Evolutionary conservation across 2,113 vertebrate genomes (phyloP), one percentile per base, ranked within the genome.

Genomic region (Podiceps cristatus): DNA sequence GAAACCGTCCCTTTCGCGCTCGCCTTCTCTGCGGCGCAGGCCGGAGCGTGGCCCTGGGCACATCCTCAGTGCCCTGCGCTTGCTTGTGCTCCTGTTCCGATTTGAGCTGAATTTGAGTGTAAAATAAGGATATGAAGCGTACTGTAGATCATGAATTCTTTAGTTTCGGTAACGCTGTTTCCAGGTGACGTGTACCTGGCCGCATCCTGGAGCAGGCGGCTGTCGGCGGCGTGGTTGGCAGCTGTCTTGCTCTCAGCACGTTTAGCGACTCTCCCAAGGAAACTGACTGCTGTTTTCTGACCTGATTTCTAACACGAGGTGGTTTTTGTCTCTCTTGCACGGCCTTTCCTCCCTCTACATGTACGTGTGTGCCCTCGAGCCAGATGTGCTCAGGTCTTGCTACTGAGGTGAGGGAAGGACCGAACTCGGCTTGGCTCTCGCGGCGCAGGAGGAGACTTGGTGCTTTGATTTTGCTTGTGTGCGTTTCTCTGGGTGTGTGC

Each of bases 191-290:
- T 0, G 8, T 4, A 0, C 22, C 45, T 11, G 52, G 31, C 50
- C 0, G 2, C 17, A 5, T 5, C 24, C 59, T 4, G 27, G 40
- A 12, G 44, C 35, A 18, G 50, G 3, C 2, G 5, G 20, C 20
- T 16, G 0, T 14, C 0, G 5, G 1, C 17, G 0, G 7, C 4
- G 13, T 11, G 50, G 10, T 3, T 19, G 24, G 29, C 42, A 18
- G 45, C 40, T 16, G 49, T 1, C 42, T 19, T 50, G 47, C n/a
- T 27, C 49, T 45, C 42, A 2, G 59, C 1, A 0, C 5, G 31
- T 16, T 50, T 5, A 1, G 42, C 0, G 7, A 13, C 47, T 50
- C 44, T 24, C 18, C 10, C 14, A 47, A 27, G 11, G 58, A 56
- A 8, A 45, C 59, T 3, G 11, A 3, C 22, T 19, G 27, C 27